Evolutionary conservation across 2,113 vertebrate species (phyloP), one percentile per base, ranked within the genome.

Genomic region (Nothobranchius kuhntae): DNA sequence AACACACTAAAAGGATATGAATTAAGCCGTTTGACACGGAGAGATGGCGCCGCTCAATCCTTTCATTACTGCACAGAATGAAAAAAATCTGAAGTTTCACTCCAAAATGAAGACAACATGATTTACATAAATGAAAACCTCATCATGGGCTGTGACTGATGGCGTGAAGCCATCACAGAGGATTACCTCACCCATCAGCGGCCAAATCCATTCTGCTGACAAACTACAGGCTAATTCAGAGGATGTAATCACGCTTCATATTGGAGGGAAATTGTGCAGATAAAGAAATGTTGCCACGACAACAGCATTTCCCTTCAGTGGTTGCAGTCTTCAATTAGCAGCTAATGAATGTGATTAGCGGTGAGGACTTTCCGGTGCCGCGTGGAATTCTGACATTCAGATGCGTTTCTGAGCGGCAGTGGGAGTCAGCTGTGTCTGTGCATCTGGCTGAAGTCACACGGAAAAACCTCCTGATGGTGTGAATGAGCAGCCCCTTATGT

Each of bases 1-100:
- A 88, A 81, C 62, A 75, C 75, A 74, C 72, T 59, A 46, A 73
- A 50, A 75, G 68, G 60, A 82, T 73, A 63, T 62, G 84, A 83
- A 72, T 64, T 61, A 73, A 85, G 78, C 71, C 70, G 62, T 81
- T 74, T 83, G 66, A 80, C 73, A 65, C 26, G 40, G 26, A 58
- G 30, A 60, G 72, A 87, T 36, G 62, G 35, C 5, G 24, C 3
- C 65, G 71, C 76, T 76, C 69, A 46, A 47, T 71, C 56, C 53
- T 60, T 73, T 80, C 70, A 73, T 82, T 54, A 72, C 52, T 8
- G 61, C 50, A 24, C 48, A 64, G 44, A 50, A 65, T 73, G 51
- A 57, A 65, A 64, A 64, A 58, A 71, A 71, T 73, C 60, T 59
- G 62, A 70, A 59, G 65, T 69, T 73, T 84, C 70, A 70, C 65